Evolutionary conservation across 2,113 vertebrate species (phyloP).

Genomic region (Pachypanchax playfairii): DNA sequence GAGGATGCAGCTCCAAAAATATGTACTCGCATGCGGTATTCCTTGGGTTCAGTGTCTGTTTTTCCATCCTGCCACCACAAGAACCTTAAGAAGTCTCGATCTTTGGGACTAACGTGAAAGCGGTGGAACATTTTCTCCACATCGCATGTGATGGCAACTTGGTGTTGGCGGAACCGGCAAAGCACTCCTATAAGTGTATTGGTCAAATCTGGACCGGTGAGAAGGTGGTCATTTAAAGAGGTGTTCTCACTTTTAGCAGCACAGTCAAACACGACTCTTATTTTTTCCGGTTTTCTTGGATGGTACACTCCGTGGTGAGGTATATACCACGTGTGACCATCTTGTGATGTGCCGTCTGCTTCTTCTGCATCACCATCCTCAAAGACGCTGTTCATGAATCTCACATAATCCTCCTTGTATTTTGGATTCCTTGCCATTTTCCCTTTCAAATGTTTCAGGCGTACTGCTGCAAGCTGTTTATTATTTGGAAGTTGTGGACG

Average conservation of each 20-base stretch:
- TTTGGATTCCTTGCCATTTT: too few species aligned
- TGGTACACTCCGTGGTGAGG: neutral
- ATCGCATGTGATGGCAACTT: neutral
- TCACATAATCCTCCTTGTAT: neutral
- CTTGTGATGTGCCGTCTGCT: neutral
- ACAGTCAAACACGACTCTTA: too few species aligned
- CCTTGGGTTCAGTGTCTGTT: neutral
- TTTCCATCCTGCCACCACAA: neutral
- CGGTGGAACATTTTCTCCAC: too few species aligned
- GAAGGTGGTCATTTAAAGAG: neutral
- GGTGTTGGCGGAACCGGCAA: neutral
- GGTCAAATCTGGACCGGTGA: neutral
- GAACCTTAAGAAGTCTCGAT: neutral
- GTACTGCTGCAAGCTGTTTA: neutral
- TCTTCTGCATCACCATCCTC: conserved; percentile 1
- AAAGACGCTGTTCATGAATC: neutral
- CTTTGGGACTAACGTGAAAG: neutral
- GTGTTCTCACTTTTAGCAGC: neutral
- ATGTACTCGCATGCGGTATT: neutral
- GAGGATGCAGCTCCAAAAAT: neutral
- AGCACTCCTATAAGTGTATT: neutral
- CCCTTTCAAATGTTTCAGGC: neutral
- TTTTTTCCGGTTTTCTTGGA: neutral
- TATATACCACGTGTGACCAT: neutral
- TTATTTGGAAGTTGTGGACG: conserved; percentile 1